A percentile compares a stretch with the other conserved stretches of the same genome.
phyloP scores from a whole-genome alignment of 2,888 invertebrate genomes.

The Tenthredo notha region DNA sequence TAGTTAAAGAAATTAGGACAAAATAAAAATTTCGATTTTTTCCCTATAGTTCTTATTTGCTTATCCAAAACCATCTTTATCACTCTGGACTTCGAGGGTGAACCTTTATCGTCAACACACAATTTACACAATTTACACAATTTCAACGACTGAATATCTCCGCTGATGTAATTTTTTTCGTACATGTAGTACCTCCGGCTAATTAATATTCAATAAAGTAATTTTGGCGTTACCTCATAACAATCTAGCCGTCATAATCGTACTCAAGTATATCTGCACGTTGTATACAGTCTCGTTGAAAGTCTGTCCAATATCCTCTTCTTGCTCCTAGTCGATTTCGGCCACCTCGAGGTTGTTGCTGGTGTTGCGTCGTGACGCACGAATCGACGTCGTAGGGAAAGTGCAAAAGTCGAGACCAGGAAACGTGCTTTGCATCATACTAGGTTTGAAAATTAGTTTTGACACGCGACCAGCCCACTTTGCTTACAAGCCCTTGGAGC shows the following conservation, averaged over 20 bases:
- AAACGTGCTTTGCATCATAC: slow-evolving; percentile 43
- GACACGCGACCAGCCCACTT: slow-evolving; percentile 46
- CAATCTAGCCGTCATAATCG: neutral
- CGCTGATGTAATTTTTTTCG: too few species aligned
- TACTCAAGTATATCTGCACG: neutral
- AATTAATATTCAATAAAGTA: slow-evolving; percentile 27
- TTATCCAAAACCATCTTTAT: neutral
- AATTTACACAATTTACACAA: too few species aligned
- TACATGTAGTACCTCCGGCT: neutral
- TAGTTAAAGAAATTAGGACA: neutral
- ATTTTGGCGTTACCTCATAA: slow-evolving; percentile 16
- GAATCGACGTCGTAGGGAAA: slow-evolving; percentile 45
- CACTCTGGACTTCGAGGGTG: neutral
- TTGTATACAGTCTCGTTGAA: slow-evolving; percentile 13
- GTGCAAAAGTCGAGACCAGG: slow-evolving; percentile 42
- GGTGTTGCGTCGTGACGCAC: slow-evolving; percentile 29
- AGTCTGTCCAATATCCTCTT: neutral
- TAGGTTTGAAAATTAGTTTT: slow-evolving; percentile 30
- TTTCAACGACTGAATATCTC: neutral
- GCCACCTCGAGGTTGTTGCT: slow-evolving; percentile 12
- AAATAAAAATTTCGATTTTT: neutral
- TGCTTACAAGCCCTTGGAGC: slow-evolving; percentile 23
- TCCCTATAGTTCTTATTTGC: too few species aligned
- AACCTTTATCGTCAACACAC: neutral
- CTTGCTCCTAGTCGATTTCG: neutral